Evolutionary conservation across 2,888 invertebrate species (phyloP).

Genomic region (Conus canariensis): DNA sequence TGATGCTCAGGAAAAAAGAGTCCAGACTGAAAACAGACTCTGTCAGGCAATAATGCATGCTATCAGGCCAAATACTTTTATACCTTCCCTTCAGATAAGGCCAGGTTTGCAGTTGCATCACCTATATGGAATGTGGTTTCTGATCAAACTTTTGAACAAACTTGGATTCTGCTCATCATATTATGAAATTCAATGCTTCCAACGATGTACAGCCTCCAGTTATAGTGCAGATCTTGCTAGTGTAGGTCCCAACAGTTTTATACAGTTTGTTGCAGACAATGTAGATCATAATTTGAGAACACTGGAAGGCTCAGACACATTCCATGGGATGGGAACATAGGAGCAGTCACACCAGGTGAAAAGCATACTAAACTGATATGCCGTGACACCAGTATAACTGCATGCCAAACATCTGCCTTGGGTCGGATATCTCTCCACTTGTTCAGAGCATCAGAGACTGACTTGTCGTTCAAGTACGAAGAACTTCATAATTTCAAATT

Average conservation of each 20-base stretch:
- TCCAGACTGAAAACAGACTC: neutral
- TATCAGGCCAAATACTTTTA: neutral
- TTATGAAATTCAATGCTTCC: neutral
- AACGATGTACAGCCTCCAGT: neutral
- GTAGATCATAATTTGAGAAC: conserved; percentile 30
- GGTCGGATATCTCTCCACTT: neutral
- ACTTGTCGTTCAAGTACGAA: neutral
- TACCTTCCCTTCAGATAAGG: conserved; percentile 27
- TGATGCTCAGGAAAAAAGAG: neutral
- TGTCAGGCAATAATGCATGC: conserved; percentile 32
- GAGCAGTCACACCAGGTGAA: neutral
- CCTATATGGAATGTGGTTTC: neutral
- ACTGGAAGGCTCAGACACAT: conserved; percentile 15
- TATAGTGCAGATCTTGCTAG: neutral
- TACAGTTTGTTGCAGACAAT: conserved; percentile 37
- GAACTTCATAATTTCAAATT: neutral
- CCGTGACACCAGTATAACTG: neutral
- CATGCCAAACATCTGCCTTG: neutral
- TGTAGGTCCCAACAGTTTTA: neutral
- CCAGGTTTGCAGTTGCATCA: conserved; percentile 24
- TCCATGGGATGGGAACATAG: conserved; percentile 27
- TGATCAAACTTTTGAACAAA: neutral
- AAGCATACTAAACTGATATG: neutral
- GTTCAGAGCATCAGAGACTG: neutral
- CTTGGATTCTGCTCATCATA: conserved; percentile 29